These are phyloP conservation scores for Melanogrammus aeglefinus DNA, from an alignment of 2,797 vertebrate species.

Conservation along the genomic window DNA sequence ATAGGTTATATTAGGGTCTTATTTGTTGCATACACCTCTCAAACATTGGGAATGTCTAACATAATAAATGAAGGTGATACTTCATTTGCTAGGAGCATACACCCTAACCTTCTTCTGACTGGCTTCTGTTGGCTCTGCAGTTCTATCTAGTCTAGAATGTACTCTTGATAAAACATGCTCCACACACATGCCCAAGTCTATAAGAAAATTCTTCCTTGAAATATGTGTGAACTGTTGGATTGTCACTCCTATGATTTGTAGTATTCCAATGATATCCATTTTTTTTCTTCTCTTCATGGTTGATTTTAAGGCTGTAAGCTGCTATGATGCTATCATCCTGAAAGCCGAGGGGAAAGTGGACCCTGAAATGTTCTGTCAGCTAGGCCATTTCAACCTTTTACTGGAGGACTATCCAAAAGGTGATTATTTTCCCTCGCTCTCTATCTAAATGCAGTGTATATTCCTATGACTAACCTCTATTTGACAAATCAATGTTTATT, in stretches of 20 bases:
- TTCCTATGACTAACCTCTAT: background rate
- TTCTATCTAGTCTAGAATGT: background rate
- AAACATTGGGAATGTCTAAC: slow-evolving; percentile 10
- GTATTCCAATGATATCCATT: background rate
- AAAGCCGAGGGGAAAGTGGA: slow-evolving; percentile 98
- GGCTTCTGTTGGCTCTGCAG: background rate
- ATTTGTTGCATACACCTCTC: background rate
- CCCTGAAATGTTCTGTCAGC: slow-evolving; percentile 95
- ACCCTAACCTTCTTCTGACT: slow-evolving; percentile 24
- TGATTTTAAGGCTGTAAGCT: slow-evolving; percentile 79
- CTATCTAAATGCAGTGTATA: background rate
- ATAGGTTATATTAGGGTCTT: background rate
- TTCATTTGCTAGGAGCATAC: slow-evolving; percentile 27
- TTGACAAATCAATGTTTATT: background rate
- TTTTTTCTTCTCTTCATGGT: background rate
- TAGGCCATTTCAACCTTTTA: slow-evolving; percentile 98
- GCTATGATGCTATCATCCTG: slow-evolving; percentile 92
- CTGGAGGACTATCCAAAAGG: slow-evolving; percentile 99
- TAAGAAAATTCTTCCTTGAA: background rate
- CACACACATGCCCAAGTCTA: too few relatives aligned
- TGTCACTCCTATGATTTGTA: background rate
- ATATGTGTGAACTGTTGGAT: background rate
- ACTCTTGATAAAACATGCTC: background rate
- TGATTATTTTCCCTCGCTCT: slow-evolving; percentile 54
- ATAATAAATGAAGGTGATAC: slow-evolving; percentile 29